A percentile compares a stretch with the other conserved stretches of the same genome.
Evolutionary conservation across 2,113 vertebrate species (phyloP).

Genomic region (Talpa occidentalis): DNA sequence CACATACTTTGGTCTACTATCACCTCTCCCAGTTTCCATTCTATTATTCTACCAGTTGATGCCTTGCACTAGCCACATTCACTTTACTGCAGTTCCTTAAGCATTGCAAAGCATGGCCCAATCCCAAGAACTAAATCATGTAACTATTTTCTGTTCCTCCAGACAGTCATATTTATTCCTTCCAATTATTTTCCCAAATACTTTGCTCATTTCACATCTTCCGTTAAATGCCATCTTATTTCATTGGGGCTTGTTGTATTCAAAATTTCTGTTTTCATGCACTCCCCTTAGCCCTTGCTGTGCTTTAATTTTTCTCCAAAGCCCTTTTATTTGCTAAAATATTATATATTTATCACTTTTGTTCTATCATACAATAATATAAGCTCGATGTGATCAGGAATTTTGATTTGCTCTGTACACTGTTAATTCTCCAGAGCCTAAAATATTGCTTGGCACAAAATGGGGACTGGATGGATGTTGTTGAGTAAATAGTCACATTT

Average conservation of each 20-base stretch:
- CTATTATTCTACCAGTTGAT: background rate
- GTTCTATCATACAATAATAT: background rate
- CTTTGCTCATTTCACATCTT: background rate
- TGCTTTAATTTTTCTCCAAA: background rate
- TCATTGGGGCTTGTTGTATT: background rate
- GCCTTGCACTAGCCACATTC: background rate
- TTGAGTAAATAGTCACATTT: background rate
- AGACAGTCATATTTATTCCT: background rate
- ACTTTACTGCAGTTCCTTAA: background rate
- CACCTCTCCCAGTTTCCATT: background rate
- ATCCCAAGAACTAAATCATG: fast-evolving
- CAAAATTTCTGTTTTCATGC: background rate
- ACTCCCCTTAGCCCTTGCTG: background rate
- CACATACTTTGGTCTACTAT: background rate
- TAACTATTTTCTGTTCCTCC: background rate
- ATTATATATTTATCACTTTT: background rate
- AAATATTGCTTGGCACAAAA: background rate
- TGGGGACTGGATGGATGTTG: background rate
- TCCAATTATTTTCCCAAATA: background rate
- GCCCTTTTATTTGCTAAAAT: background rate
- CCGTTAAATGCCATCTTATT: background rate
- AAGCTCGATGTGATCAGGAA: background rate
- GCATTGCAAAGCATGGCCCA: background rate
- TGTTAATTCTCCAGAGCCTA: background rate
- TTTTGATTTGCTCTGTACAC: background rate